Conservation (phyloP, 2,888 invertebrate genomes). For the Parthenolecanium corni region DNA sequence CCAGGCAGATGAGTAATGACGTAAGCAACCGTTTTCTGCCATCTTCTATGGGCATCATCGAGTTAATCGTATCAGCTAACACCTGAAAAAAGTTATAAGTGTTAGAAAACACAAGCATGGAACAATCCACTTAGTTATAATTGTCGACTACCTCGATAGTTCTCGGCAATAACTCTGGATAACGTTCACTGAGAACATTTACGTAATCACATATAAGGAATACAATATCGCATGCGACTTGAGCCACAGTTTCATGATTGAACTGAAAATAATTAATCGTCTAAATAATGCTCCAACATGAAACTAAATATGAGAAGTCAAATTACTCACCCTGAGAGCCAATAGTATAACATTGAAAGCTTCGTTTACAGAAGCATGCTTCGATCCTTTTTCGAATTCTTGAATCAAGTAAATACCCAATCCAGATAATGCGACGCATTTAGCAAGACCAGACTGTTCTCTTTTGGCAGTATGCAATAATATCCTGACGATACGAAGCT, state of each 20-base stretch:
- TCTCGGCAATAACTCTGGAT: slow-evolving; percentile 60
- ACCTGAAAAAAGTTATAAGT: slow-evolving; percentile 38
- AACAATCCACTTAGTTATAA: too few relatives aligned
- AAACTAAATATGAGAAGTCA: not conserved
- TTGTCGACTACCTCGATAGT: slow-evolving; percentile 43
- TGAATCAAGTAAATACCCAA: slow-evolving; percentile 63
- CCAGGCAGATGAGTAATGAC: slow-evolving; percentile 74
- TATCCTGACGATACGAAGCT: slow-evolving; percentile 81
- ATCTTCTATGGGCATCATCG: slow-evolving; percentile 44
- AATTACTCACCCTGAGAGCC: slow-evolving; percentile 50
- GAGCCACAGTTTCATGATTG: slow-evolving; percentile 66
- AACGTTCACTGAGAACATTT: slow-evolving; percentile 53
- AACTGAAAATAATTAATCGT: slow-evolving; percentile 46
- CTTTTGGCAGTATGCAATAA: slow-evolving; percentile 75
- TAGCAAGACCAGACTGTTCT: slow-evolving; percentile 76
- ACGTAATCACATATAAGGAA: slow-evolving; percentile 69
- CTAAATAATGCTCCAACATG: too few relatives aligned
- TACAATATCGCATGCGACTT: slow-evolving; percentile 71
- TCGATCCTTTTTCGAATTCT: slow-evolving; percentile 47
- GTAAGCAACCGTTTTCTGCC: slow-evolving; percentile 62
- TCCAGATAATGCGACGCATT: slow-evolving; percentile 78
- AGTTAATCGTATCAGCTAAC: slow-evolving; percentile 43
- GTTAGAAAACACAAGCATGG: too few relatives aligned
- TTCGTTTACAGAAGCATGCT: slow-evolving; percentile 54
- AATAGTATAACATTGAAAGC: slow-evolving; percentile 55